phyloP scores from a whole-genome alignment of 2,888 invertebrate genomes.

The Ochropleura leucogaster region DNA sequence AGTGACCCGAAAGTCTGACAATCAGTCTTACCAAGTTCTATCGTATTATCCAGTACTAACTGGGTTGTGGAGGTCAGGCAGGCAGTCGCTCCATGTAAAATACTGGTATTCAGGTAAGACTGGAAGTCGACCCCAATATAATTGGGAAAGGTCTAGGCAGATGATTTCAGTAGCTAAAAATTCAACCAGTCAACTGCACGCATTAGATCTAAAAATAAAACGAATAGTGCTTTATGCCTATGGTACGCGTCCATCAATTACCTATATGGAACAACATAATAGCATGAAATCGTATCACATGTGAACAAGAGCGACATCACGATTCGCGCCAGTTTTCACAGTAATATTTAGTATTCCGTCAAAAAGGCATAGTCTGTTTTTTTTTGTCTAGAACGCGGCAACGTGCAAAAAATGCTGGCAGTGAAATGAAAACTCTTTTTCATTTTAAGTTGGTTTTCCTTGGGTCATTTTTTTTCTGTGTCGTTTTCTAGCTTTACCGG shows the following conservation, averaged over 20 bases:
- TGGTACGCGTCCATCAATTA: constrained; percentile 23
- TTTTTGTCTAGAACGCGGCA: constrained; percentile 8
- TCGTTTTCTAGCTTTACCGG: constrained; percentile 24
- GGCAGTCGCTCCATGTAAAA: too few relatives aligned
- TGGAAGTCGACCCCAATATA: too few relatives aligned
- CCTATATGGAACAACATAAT: constrained; percentile 16
- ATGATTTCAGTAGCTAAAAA: neutral
- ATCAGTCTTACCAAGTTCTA: too few relatives aligned
- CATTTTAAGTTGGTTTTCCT: constrained; percentile 31
- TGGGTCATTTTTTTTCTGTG: constrained; percentile 36
- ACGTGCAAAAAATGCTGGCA: constrained; percentile 20
- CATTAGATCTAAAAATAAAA: constrained; percentile 16
- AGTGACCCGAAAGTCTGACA: too few relatives aligned
- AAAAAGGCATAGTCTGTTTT: neutral
- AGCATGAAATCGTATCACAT: constrained; percentile 16
- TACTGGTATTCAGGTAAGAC: too few relatives aligned
- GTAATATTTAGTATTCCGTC: constrained; percentile 18
- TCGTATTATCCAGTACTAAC: too few relatives aligned
- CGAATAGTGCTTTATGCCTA: neutral
- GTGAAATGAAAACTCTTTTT: constrained; percentile 27
- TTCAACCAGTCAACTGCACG: neutral
- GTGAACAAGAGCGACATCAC: constrained; percentile 19
- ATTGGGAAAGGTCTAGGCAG: too few relatives aligned
- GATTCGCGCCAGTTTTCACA: constrained; percentile 12
- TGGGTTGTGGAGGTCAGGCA: too few relatives aligned